These are phyloP conservation scores for Saccostrea glomerata DNA, from an alignment of 1,140 invertebrate species.

Conservation along the genomic window DNA sequence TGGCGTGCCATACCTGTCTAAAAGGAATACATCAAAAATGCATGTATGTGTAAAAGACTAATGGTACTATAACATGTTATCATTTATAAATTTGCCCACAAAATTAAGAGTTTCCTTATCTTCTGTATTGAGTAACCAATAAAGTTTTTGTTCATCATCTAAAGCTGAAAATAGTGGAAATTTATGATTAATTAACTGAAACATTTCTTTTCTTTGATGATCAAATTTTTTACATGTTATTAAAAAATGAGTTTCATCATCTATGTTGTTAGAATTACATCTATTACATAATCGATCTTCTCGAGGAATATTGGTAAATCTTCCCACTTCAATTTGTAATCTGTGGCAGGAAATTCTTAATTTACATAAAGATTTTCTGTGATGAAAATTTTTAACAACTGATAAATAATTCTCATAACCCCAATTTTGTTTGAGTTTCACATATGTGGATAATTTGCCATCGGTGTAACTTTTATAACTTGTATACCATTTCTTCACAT, in stretches of 20 bases:
- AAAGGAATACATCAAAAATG: too few relatives aligned
- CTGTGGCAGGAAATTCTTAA: neutral
- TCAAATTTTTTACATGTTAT: neutral
- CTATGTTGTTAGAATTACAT: neutral
- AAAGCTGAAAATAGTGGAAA: neutral
- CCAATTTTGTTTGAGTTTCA: constrained; percentile 6
- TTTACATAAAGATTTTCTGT: neutral
- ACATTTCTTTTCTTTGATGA: neutral
- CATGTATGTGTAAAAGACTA: neutral
- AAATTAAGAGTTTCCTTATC: neutral
- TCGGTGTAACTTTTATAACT: neutral
- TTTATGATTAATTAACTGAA: neutral
- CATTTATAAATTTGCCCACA: neutral
- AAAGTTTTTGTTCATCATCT: neutral
- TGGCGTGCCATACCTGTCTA: too few relatives aligned
- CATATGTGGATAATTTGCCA: neutral
- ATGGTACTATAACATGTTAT: neutral
- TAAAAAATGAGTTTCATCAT: neutral
- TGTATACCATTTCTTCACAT: neutral
- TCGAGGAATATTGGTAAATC: neutral
- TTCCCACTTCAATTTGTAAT: neutral
- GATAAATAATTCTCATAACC: neutral
- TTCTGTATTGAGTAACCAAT: neutral
- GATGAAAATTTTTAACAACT: neutral
- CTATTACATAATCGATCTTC: neutral